Evolutionary conservation across 2,888 invertebrate species (phyloP).

Genomic region (Caenorhabditis angaria): DNA sequence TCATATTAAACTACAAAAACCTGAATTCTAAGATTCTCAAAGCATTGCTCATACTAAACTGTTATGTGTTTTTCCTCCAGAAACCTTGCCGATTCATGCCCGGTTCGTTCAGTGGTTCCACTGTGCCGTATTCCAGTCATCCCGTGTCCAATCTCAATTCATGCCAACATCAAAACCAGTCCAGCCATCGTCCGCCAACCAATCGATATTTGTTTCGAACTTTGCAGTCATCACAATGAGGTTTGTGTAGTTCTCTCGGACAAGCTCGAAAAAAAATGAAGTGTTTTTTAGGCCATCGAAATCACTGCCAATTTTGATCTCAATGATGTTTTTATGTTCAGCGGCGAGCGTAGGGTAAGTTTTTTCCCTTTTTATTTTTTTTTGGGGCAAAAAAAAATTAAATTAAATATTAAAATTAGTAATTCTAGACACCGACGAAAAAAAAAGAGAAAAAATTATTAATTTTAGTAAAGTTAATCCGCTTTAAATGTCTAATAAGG

Average conservation of each 20-base stretch:
- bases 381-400: not conserved
- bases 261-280: not conserved
- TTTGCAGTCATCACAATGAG: slow-evolving; percentile 29
- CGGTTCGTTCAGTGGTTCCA: slow-evolving; percentile 52
- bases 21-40: too few relatives aligned
- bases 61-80: slow-evolving; percentile 39
- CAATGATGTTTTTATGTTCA: slow-evolving; percentile 55
- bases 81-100: slow-evolving; percentile 10
- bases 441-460: too few relatives aligned
- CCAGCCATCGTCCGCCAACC: slow-evolving; percentile 45
- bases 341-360: slow-evolving; percentile 50
- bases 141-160: slow-evolving; percentile 48
- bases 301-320: slow-evolving; percentile 46
- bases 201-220: slow-evolving; percentile 43
- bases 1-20: too few relatives aligned
- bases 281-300: slow-evolving; percentile 39
- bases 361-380: not conserved
- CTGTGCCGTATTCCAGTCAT: slow-evolving; percentile 42
- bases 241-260: slow-evolving; percentile 9
- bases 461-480: too few relatives aligned
- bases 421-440: too few relatives aligned
- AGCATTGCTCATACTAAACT: too few relatives aligned
- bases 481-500: too few relatives aligned
- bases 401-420: too few relatives aligned
- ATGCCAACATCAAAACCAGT: slow-evolving; percentile 25